phyloP scores from a whole-genome alignment of 2,113 vertebrate species.

The Plotosus lineatus region DNA sequence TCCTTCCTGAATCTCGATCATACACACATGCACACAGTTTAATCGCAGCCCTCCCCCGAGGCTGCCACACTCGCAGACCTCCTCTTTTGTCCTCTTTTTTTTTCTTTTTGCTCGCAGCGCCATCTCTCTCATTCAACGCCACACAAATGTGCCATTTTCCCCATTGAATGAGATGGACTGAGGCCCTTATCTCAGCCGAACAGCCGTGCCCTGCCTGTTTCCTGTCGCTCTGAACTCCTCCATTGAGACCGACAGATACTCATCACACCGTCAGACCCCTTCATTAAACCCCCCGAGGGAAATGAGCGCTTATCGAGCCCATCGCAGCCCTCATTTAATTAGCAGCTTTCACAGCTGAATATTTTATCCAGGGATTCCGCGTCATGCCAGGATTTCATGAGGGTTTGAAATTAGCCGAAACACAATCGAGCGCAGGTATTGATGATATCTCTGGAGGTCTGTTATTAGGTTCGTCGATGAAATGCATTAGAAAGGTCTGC shows the following conservation, averaged over 20 bases:
- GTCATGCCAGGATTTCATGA: slow-evolving; percentile 1
- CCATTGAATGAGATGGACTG: slow-evolving; percentile 46
- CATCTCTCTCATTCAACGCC: background rate
- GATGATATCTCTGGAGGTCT: slow-evolving; percentile 32
- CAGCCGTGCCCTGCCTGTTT: slow-evolving; percentile 54
- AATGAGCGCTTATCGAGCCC: slow-evolving; percentile 68
- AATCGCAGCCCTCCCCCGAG: background rate
- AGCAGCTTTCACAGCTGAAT: slow-evolving; percentile 53
- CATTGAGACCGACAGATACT: slow-evolving; percentile 73
- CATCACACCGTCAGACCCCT: slow-evolving; percentile 72
- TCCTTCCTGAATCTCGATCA: background rate
- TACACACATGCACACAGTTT: background rate
- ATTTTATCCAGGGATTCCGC: slow-evolving; percentile 24
- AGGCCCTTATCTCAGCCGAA: slow-evolving; percentile 64
- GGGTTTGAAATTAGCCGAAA: slow-evolving; percentile 25
- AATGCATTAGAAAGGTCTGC: slow-evolving; percentile 7
- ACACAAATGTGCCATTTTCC: slow-evolving; percentile 13
- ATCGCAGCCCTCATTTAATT: slow-evolving; percentile 72
- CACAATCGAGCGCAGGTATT: slow-evolving; percentile 22
- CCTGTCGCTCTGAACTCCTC: slow-evolving; percentile 35
- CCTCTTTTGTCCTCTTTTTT: background rate
- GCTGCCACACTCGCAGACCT: background rate
- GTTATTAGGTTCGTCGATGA: slow-evolving; percentile 30
- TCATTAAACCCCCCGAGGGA: slow-evolving; percentile 70
- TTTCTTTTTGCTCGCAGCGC: background rate